Conservation (phyloP, 2,888 invertebrate genomes). For the Gonocerus acuteangulatus region DNA sequence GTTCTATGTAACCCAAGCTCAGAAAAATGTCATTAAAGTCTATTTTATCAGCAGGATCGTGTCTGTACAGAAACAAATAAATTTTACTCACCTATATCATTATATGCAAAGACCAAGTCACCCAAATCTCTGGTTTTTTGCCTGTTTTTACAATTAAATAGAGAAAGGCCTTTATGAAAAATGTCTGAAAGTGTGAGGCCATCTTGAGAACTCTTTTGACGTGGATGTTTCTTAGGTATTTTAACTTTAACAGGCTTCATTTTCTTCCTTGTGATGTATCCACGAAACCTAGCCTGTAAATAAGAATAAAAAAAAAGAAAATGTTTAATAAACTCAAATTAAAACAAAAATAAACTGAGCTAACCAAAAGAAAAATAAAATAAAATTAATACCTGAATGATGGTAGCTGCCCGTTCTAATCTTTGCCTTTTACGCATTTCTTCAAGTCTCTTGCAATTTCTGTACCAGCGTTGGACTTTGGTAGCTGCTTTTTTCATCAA, state of each 20-base stretch:
- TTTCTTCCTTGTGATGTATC: conserved; percentile 6
- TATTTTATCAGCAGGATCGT: not conserved
- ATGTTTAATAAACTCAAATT: not conserved
- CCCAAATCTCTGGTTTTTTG: conserved; percentile 1
- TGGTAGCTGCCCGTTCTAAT: conserved; percentile 5
- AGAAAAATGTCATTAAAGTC: not conserved
- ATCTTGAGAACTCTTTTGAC: not conserved
- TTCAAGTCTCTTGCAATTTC: not conserved
- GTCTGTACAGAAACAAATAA: too few species aligned
- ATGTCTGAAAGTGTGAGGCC: not conserved
- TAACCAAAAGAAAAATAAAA: not conserved
- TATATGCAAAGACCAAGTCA: not conserved
- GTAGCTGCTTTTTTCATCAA: conserved; percentile 13
- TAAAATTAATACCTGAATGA: conserved; percentile 19
- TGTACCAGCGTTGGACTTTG: conserved; percentile 27
- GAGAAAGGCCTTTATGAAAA: not conserved
- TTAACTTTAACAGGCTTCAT: not conserved
- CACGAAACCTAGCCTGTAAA: conserved; percentile 9
- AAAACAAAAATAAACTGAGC: not conserved
- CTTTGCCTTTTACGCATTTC: not conserved
- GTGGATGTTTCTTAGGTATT: not conserved
- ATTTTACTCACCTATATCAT: conserved; percentile 18
- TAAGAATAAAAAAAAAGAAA: not conserved
- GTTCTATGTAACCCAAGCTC: too few species aligned
- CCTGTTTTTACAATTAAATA: not conserved